Base-by-base conservation (phyloP, 2,888 invertebrate species). In the Leptodirus hochenwartii region DNA sequence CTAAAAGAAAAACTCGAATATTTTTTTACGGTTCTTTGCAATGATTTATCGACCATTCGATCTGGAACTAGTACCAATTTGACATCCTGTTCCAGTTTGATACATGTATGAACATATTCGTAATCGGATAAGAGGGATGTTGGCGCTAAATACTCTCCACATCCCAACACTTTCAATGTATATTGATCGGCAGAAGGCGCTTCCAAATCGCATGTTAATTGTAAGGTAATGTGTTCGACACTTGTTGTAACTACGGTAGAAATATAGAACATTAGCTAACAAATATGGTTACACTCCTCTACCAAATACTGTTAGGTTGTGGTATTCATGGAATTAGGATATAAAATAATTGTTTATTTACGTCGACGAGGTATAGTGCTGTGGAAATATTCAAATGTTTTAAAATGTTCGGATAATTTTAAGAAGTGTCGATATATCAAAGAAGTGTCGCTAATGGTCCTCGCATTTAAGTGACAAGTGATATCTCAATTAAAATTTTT, bases 51-150 rank as follows among this genome's bases (percentile, higher is more conserved):
- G 31, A 69, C 66, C 38, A 71, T 66, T 17, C 62, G 61, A 41
- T 78, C 77, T 22, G 70, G 64, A 35, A 69, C 66, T 2, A 76
- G 50, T 29, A 66, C 71, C 35, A 82, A 51, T 20, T 68, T 61
- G 2, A 90, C 80, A 54, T 91, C 91, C 47, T 78, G 74, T 50
- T 93, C 91, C 45, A 91, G 56, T 47, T 93, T 90, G 33, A 91
- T 77, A 51, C 93, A 91, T 44, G 79, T 77, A 45, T 93, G 87
- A 31, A 93, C 78, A 50, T 91, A 91, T 51, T 88, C 87, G 52
- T 91, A 84, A 50, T 90, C 87, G 36, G 79, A 76, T 17, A 95
- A 64, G 8, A 70, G 67, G 17, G 84, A 81, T 30, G 82, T 78
- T 9, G 81, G 73, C 1, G 78, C 74, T 17, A 95, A 56, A 59